Base-by-base conservation (phyloP, 2,113 vertebrate species). In the Rhipidura dahli region DNA sequence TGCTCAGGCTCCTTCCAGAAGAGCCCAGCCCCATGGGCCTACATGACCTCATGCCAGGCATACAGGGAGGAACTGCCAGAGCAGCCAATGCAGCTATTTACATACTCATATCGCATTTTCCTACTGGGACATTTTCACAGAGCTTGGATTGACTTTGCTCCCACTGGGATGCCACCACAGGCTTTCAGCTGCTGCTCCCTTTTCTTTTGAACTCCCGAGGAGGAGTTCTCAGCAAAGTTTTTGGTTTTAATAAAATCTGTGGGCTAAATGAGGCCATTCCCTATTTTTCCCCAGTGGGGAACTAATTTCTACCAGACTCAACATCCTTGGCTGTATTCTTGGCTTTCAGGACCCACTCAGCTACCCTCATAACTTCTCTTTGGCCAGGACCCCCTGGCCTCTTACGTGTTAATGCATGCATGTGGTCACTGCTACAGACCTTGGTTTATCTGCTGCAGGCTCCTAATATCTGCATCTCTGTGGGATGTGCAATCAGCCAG, bases 381-480 rank as follows among this genome's bases (percentile, higher is more conserved):
- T 53, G 69, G 18, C 50, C 35, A 27, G 23, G 39, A 90, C 50
- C 18, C 70, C 40, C 45, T 51, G 35, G 33, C 20, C n/a, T 49
- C 20, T 71, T 26, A 26, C 0, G 0, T 26, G 27, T 59, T 37
- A 75, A 27, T 27, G 44, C 8, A 10, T 1, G 0, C 11, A 31
- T 1, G 6, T 13, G 28, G 56, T 50, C 81, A 60, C n/a, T 28
- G 53, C 28, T 56, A 10, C 26, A 31, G 42, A 14, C 16, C 14
- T 1, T 6, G 54, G 40, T 23, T 82, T 70, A 30, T 54, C 64
- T 81, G 44, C 87, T 72, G 45, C n/a, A 60, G 73, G 49, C 21
- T 93, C 40, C 83, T 54, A 26, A 30, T n/a, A 50, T 53, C 65
- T 68, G 65, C 33, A 33, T 53, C 60, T 81, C 60, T 40, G 11